Conservation (phyloP, 2,888 invertebrate species). For the Rhogogaster chlorosoma region DNA sequence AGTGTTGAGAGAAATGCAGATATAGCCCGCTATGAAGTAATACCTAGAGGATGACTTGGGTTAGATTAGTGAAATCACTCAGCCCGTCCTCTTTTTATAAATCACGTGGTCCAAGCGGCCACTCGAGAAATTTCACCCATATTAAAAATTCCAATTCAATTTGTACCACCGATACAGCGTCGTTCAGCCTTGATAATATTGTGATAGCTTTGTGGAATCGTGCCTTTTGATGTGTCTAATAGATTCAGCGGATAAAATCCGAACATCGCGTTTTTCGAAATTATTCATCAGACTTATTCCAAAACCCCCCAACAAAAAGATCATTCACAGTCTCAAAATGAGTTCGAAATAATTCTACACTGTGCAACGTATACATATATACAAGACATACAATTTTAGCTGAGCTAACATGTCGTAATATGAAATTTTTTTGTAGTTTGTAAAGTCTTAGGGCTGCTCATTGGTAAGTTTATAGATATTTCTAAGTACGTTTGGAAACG, state of each 20-base stretch:
- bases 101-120: neutral
- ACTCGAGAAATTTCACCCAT: neutral
- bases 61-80: neutral
- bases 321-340: neutral
- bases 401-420: neutral
- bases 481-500: neutral
- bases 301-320: neutral
- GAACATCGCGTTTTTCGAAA: neutral
- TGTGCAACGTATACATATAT: neutral
- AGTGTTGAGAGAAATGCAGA: neutral
- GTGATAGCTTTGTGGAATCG: constrained; percentile 30
- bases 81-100: neutral
- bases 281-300: neutral
- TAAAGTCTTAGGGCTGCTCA: neutral
- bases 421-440: neutral
- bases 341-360: neutral
- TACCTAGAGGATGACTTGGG: neutral
- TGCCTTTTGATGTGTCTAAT: constrained; percentile 28
- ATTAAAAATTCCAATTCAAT: neutral
- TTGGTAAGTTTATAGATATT: neutral
- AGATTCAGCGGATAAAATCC: neutral
- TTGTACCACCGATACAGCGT: neutral
- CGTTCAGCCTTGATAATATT: constrained; percentile 18
- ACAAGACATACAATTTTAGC: neutral
- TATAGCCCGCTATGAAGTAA: neutral